Evolutionary conservation across 2,797 vertebrate genomes (phyloP), one percentile per base, ranked within the genome.

Genomic region (Sebastes cheni): DNA sequence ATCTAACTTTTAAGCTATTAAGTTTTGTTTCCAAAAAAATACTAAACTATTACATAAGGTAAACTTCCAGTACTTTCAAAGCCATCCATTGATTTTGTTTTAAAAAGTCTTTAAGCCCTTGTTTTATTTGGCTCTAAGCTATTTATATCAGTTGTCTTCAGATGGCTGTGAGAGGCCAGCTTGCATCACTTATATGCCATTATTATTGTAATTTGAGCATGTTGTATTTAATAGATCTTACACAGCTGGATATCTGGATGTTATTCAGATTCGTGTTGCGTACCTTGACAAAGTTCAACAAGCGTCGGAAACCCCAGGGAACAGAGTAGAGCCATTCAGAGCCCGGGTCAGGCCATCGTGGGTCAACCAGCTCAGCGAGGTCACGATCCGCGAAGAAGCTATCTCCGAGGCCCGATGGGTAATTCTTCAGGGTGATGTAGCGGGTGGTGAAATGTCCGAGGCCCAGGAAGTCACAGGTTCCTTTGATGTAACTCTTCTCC

Each of bases 271-370:
- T 18, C 56, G 5, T 16, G 18, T 67, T 50, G 8, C 25, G 18
- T 86, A 98, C 98, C 97, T 97, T 97, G 54, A 98, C 94, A 80
- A 97, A 99, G 88, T 98, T 97, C 77, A 98, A 93, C 83, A 98
- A 83, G 79, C 97, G 96, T 18, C 97, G 91, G 90, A 98, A 97
- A 9, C 97, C 97, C 97, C 97, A 98, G 0, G 97, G 97, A 68
- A 97, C 97, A 0, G 96, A 96, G 34, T 97, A 95, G 20, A 97
- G 95, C 97, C 97, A 96, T 7, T 96, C 95, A 0, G 97, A 96
- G 4, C 97, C 97, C 5, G 96, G 95, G 34, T 96, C 96, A 3
- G 96, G 96, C 97, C 97, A 98, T 34, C 85, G 90, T 0, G 97
- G 97, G 85, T 99, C 97, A 12, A 97, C 97, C 80, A 98, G 92